phyloP scores from a whole-genome alignment of 1,140 invertebrate genomes.

The Cydia pomonella region DNA sequence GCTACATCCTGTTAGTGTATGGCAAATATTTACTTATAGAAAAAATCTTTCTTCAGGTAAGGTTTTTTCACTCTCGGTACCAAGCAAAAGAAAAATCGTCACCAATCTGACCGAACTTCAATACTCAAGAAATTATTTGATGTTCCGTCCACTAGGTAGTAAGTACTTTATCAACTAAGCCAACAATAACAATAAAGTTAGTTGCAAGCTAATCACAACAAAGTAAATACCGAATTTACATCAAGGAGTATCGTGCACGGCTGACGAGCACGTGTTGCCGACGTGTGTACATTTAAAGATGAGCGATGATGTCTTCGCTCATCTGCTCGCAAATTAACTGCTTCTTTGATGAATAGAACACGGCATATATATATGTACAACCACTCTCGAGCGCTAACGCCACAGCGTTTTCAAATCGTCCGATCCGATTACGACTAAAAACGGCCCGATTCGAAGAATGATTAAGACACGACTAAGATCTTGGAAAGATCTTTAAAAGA shows the following conservation, averaged over 20 bases:
- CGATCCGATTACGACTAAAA: too few species aligned
- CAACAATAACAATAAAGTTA: neutral
- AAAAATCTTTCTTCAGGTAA: too few species aligned
- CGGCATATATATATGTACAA: slow-evolving; percentile 40
- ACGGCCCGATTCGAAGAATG: too few species aligned
- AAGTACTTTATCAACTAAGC: neutral
- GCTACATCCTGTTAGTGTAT: too few species aligned
- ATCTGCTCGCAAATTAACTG: slow-evolving; percentile 74
- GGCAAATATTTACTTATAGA: too few species aligned
- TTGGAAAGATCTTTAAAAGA: too few species aligned
- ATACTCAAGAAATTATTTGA: too few species aligned
- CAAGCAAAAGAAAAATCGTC: too few species aligned
- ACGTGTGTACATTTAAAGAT: slow-evolving; percentile 61
- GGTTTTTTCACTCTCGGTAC: too few species aligned
- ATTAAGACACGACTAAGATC: too few species aligned
- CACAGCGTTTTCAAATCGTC: slow-evolving; percentile 39
- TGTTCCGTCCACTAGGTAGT: too few species aligned
- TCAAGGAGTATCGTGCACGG: neutral
- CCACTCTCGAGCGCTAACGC: slow-evolving; percentile 37
- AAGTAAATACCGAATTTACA: neutral
- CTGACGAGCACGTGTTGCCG: slow-evolving; percentile 52
- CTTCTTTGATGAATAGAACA: slow-evolving; percentile 65
- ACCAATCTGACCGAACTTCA: too few species aligned
- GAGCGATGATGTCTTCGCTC: slow-evolving; percentile 70
- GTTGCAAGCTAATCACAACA: neutral